phyloP scores from a whole-genome alignment of 2,888 invertebrate genomes.

The Folsomia manolachei region DNA sequence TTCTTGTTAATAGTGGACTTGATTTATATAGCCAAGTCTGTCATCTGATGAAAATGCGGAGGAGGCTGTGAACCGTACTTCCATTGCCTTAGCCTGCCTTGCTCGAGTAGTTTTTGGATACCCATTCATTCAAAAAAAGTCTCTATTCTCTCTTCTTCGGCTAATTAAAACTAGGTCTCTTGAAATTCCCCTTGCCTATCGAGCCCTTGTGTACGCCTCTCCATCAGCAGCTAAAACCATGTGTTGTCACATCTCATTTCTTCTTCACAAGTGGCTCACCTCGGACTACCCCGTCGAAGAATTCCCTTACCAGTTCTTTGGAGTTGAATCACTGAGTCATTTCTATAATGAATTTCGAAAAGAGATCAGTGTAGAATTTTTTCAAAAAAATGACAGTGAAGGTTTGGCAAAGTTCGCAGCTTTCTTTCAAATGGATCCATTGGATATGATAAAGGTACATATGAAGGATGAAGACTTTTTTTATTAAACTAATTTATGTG shows the following conservation, averaged over 20 bases:
- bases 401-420: constrained; percentile 52
- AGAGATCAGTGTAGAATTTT: constrained; percentile 55
- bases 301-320: constrained; percentile 55
- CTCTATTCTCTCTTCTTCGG: constrained; percentile 60
- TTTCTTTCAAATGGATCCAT: constrained; percentile 50
- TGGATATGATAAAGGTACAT: constrained; percentile 52
- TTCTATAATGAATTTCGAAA: constrained; percentile 56
- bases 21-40: constrained; percentile 8
- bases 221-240: constrained; percentile 31
- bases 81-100: constrained; percentile 61
- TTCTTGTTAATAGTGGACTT: background rate
- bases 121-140: constrained; percentile 58
- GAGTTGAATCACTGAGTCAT: constrained; percentile 53
- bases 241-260: constrained; percentile 32
- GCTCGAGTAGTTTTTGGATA: constrained; percentile 59
- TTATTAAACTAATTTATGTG: no score
- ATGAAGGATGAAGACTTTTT: no score
- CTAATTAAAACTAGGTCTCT: constrained; percentile 60
- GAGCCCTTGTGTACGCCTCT: constrained; percentile 34
- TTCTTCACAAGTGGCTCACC: constrained; percentile 26
- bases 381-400: constrained; percentile 53
- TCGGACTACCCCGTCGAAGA: constrained; percentile 49
- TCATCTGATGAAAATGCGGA: constrained; percentile 57
- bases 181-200: constrained; percentile 50
- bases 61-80: constrained; percentile 61